Conservation (phyloP, 2,113 vertebrate genomes). For the Trachemys scripta region DNA sequence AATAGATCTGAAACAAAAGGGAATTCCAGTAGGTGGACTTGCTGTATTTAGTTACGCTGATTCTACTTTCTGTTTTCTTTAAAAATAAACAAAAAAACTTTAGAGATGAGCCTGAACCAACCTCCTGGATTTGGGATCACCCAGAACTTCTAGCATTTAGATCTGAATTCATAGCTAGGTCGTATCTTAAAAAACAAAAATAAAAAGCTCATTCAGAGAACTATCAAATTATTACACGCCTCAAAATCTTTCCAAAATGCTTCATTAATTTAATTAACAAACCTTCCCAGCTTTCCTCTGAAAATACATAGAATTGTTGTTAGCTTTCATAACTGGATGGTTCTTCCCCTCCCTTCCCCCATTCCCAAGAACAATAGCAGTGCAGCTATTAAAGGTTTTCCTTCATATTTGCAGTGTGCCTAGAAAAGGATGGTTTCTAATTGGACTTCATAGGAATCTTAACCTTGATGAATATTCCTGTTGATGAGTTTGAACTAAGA, state of each 20-base stretch:
- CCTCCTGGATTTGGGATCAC: not conserved
- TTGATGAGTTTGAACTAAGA: slow-evolving; percentile 63
- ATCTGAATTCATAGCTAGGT: not conserved
- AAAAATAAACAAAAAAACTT: slow-evolving; percentile 26
- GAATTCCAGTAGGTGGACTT: not conserved
- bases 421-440: slow-evolving; percentile 38
- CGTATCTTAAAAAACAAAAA: not conserved
- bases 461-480: slow-evolving; percentile 25
- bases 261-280: not conserved
- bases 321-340: slow-evolving; percentile 24
- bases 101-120: rapidly evolving
- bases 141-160: not conserved
- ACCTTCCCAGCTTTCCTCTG: slow-evolving; percentile 21
- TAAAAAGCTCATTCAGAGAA: not conserved
- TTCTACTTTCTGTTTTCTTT: slow-evolving; percentile 4
- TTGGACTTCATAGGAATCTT: slow-evolving; percentile 32
- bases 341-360: slow-evolving; percentile 53
- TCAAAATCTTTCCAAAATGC: not conserved
- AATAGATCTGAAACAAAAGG: not conserved
- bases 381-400: slow-evolving; percentile 19
- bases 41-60: not conserved
- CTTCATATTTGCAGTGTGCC: not conserved
- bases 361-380: slow-evolving; percentile 73
- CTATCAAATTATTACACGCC: not conserved
- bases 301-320: not conserved